Percentiles rank a stretch among this genome's conserved stretches.
These are phyloP conservation scores for Shinisaurus crocodilurus DNA, from an alignment of 2,113 vertebrate species.

Conservation along the genomic window DNA sequence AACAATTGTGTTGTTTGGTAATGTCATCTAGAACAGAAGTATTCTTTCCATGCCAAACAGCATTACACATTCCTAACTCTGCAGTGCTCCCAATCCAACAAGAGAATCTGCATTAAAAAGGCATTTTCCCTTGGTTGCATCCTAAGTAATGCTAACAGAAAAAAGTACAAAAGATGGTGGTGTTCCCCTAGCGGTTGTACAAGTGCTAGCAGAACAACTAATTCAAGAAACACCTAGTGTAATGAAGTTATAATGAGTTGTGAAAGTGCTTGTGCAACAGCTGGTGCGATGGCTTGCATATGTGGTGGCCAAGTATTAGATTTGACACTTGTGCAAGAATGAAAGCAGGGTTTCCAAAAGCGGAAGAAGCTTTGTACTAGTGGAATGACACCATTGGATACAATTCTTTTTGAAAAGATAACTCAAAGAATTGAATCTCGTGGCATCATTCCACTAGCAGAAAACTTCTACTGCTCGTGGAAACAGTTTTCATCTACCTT, in stretches of 20 bases:
- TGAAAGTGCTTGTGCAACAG: neutral
- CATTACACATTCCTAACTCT: neutral
- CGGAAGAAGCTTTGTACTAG: neutral
- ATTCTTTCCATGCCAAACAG: neutral
- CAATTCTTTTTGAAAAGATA: no score
- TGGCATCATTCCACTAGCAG: no score
- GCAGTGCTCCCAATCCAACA: neutral
- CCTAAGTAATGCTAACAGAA: neutral
- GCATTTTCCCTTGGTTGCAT: neutral
- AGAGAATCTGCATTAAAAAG: neutral
- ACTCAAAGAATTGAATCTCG: no score
- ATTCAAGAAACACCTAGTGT: no score
- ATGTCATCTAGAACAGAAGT: neutral
- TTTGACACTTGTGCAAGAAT: no score
- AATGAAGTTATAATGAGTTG: neutral
- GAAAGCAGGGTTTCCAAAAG: neutral
- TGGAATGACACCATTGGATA: neutral
- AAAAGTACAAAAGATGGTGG: neutral
- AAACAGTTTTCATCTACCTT: no score
- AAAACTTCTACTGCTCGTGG: no score
- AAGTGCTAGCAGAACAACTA: no score
- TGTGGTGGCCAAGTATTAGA: no score
- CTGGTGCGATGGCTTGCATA: no score
- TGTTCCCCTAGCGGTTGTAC: neutral
- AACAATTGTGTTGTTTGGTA: neutral